These are phyloP conservation scores for Tokudaia tokunoshimensis DNA, from an alignment of 2,797 vertebrate species.

Conservation along the genomic window DNA sequence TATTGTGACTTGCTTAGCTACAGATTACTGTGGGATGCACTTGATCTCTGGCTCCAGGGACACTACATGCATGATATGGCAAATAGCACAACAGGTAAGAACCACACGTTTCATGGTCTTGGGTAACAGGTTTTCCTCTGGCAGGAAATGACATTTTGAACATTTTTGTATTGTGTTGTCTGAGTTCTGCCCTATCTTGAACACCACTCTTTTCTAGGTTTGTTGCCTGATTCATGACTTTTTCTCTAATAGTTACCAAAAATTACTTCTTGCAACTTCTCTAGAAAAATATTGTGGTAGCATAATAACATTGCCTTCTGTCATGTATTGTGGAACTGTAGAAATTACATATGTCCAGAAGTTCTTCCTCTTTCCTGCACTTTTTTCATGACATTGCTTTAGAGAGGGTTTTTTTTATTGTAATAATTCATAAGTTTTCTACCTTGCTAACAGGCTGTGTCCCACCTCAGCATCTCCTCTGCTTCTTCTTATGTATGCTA, in stretches of 20 bases:
- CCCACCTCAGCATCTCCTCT: not conserved
- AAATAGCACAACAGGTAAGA: conserved; percentile 95
- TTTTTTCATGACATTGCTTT: not conserved
- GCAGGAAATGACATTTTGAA: conserved; percentile 33
- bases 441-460: not conserved
- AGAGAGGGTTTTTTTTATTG: not conserved
- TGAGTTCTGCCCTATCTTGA: not conserved
- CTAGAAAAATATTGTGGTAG: not conserved
- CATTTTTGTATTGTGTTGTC: not conserved
- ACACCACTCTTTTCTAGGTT: not conserved
- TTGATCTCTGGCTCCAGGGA: conserved; percentile 98
- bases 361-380: not conserved
- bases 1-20: conserved; percentile 96
- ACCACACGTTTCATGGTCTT: conserved; percentile 75
- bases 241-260: conserved; percentile 19
- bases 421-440: not conserved
- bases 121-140: not conserved
- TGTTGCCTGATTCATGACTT: conserved; percentile 24
- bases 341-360: conserved; percentile 6
- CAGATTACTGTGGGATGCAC: conserved; percentile 96
- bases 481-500: not conserved
- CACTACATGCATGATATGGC: conserved; percentile 98
- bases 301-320: conserved; percentile 7
- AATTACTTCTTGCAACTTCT: not conserved
- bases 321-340: conserved; percentile 20